phyloP scores from a whole-genome alignment of 1,140 invertebrate species.

The Diorhabda sublineata region DNA sequence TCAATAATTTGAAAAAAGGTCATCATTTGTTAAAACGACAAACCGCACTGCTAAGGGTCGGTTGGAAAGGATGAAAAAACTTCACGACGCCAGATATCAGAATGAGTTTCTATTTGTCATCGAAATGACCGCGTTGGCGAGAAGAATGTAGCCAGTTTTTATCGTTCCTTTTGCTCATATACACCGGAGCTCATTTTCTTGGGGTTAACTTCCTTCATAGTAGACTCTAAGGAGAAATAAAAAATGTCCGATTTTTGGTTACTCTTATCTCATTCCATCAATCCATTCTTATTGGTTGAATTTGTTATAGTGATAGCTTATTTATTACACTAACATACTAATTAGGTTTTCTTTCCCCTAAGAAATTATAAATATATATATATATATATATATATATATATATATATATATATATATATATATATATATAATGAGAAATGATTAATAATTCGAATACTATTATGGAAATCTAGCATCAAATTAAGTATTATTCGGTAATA shows the following conservation, averaged over 20 bases:
- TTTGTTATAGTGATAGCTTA: too few species aligned
- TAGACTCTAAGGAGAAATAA: neutral
- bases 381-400: too few species aligned
- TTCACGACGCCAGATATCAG: neutral
- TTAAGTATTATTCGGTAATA: too few species aligned
- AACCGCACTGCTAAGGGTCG: neutral
- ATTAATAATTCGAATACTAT: too few species aligned
- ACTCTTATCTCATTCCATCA: too few species aligned
- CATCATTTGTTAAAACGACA: neutral
- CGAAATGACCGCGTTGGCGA: neutral
- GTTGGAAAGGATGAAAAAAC: neutral
- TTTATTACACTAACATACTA: too few species aligned
- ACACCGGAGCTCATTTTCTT: neutral
- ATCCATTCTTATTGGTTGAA: too few species aligned
- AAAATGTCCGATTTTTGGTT: neutral
- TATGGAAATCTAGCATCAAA: too few species aligned
- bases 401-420: too few species aligned
- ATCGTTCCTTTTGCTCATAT: neutral
- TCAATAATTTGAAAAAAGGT: neutral
- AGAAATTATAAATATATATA: too few species aligned
- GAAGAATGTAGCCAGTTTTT: conserved; percentile 2
- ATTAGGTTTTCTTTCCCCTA: too few species aligned
- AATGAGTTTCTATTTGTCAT: conserved; percentile 2
- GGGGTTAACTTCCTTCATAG: neutral
- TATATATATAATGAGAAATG: too few species aligned